These are phyloP conservation scores for Rhyzopertha dominica DNA, from an alignment of 1,140 invertebrate species.

Conservation along the genomic window DNA sequence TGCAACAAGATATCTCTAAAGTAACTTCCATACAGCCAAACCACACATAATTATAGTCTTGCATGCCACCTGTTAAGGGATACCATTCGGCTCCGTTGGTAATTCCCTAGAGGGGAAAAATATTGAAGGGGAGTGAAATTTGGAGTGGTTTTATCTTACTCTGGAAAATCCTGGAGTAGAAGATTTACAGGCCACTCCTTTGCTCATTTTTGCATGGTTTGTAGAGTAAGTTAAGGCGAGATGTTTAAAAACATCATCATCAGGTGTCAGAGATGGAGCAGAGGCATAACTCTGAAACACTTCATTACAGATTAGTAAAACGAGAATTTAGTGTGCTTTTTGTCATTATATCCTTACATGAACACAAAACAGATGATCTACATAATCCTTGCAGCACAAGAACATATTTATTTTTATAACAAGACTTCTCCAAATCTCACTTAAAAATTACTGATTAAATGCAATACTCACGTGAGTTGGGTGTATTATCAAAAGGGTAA, in stretches of 20 bases:
- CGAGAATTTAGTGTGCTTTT: no score
- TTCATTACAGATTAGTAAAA: constrained; percentile 48
- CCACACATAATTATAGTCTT: constrained; percentile 98
- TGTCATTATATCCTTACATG: constrained; percentile 58
- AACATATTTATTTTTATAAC: constrained; percentile 28
- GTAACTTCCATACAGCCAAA: constrained; percentile 99
- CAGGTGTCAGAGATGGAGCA: constrained; percentile 77
- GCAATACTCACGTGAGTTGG: constrained; percentile 75
- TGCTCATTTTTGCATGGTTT: constrained; percentile 82
- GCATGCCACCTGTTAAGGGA: constrained; percentile 83
- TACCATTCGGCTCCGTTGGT: constrained; percentile 93
- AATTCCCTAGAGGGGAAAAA: constrained; percentile 61
- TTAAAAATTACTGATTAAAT: no score
- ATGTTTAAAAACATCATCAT: constrained; percentile 91
- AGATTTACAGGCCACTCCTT: constrained; percentile 74
- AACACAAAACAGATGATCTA: constrained; percentile 72
- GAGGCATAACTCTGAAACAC: constrained; percentile 76
- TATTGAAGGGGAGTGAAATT: background rate
- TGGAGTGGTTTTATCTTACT: constrained; percentile 19
- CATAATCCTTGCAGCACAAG: constrained; percentile 64
- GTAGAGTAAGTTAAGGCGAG: constrained; percentile 83
- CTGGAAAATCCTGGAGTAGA: constrained; percentile 65
- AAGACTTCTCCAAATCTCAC: constrained; percentile 1
- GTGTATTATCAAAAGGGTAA: constrained; percentile 90
- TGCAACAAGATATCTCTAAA: constrained; percentile 94